Conservation (phyloP, 2,113 vertebrate species). For the Cisticola juncidis region DNA sequence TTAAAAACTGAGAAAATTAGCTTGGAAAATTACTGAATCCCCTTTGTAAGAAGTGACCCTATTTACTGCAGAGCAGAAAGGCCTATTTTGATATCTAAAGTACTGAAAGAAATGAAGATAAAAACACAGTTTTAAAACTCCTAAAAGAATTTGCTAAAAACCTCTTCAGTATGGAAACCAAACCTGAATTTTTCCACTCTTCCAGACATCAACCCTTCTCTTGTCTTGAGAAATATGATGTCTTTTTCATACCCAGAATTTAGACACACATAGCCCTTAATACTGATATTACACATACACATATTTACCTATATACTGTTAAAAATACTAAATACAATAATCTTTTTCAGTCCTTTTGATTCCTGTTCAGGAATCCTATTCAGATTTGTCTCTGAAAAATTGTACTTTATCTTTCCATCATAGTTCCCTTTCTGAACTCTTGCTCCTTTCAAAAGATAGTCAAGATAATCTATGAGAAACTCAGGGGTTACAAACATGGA, state of each 20-base stretch:
- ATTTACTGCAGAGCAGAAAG: neutral
- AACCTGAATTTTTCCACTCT: neutral
- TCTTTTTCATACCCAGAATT: neutral
- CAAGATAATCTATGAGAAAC: neutral
- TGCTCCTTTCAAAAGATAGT: fast-evolving
- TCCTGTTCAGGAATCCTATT: neutral
- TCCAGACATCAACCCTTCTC: neutral
- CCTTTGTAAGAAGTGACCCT: neutral
- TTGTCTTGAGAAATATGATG: neutral
- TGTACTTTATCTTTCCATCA: neutral
- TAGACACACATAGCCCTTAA: neutral
- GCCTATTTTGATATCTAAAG: neutral
- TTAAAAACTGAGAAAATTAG: neutral
- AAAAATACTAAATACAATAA: neutral
- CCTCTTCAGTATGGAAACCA: neutral
- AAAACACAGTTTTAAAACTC: neutral
- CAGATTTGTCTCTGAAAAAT: neutral
- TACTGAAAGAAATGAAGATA: neutral
- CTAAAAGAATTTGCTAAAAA: neutral
- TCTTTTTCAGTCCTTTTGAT: neutral
- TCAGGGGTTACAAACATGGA: neutral
- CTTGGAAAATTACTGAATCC: neutral
- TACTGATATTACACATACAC: neutral
- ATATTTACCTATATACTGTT: neutral
- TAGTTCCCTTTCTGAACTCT: neutral